These are phyloP conservation scores for Crocuta crocuta DNA, from an alignment of 2,113 vertebrate genomes.

Conservation along the genomic window DNA sequence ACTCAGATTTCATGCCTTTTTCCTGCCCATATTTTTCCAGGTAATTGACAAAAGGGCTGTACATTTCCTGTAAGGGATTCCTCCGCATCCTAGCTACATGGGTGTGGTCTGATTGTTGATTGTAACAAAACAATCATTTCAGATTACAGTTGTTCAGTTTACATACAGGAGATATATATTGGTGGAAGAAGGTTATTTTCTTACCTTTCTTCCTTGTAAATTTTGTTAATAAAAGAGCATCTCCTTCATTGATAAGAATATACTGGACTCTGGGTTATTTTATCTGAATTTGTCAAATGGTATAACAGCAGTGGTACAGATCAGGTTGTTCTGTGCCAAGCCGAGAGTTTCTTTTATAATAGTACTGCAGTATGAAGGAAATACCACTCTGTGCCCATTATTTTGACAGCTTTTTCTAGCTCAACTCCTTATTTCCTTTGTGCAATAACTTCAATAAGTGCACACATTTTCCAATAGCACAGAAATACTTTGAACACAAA, in stretches of 20 bases:
- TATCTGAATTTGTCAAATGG: background rate
- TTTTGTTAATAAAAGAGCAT: background rate
- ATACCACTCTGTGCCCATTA: background rate
- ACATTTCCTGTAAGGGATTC: background rate
- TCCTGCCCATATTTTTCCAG: background rate
- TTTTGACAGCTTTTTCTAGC: background rate
- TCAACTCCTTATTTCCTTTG: background rate
- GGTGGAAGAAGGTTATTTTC: background rate
- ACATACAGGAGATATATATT: background rate
- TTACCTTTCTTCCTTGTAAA: background rate
- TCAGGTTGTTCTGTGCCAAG: background rate
- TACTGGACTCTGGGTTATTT: background rate
- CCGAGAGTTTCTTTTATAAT: background rate
- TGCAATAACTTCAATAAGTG: background rate
- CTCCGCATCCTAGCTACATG: too few relatives aligned
- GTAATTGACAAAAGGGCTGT: background rate
- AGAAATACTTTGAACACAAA: background rate
- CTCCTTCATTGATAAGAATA: background rate
- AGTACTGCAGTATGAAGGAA: background rate
- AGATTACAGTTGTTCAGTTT: background rate
- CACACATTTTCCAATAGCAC: background rate
- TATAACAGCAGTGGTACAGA: background rate
- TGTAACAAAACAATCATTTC: background rate
- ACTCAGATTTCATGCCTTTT: background rate
- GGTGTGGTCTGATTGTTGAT: background rate